A percentile compares a stretch with the other conserved stretches of the same genome.
These are phyloP conservation scores for Drosophila ironensis DNA, from an alignment of 1,140 invertebrate species.

Conservation along the genomic window DNA sequence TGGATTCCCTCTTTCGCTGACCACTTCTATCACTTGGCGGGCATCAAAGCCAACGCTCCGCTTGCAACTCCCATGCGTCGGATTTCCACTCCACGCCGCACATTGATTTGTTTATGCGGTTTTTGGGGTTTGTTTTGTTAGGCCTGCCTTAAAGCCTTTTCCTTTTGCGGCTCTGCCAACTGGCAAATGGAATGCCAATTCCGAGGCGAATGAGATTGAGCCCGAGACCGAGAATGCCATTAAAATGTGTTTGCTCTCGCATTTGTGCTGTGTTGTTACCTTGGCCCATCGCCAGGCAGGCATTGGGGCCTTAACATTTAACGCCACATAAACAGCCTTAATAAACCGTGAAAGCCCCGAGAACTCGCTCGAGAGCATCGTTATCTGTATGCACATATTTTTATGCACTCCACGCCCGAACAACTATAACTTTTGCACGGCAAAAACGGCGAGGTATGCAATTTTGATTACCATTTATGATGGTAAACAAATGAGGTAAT, in stretches of 20 bases:
- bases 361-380: slow-evolving; percentile 32
- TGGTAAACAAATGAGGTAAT: no score
- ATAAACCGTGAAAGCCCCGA: slow-evolving; percentile 51
- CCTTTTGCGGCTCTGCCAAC: slow-evolving; percentile 17
- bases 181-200: slow-evolving; percentile 50
- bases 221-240: slow-evolving; percentile 61
- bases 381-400: slow-evolving; percentile 18
- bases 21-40: slow-evolving; percentile 71
- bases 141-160: slow-evolving; percentile 56
- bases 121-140: slow-evolving; percentile 68
- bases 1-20: slow-evolving; percentile 15
- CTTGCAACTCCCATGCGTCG: slow-evolving; percentile 52
- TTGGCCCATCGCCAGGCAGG: slow-evolving; percentile 30
- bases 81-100: slow-evolving; percentile 31
- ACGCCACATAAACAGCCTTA: slow-evolving; percentile 75
- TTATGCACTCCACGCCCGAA: slow-evolving; percentile 5
- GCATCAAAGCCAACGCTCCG: slow-evolving; percentile 58
- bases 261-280: slow-evolving; percentile 48
- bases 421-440: not conserved
- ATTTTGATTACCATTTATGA: no score
- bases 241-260: slow-evolving; percentile 77
- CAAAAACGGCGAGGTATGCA: not conserved
- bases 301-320: slow-evolving; percentile 64
- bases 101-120: slow-evolving; percentile 75
- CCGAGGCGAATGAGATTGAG: not conserved